Evolutionary conservation across 2,797 vertebrate genomes (phyloP), one percentile per base, ranked within the genome.

Genomic region (Enteromius thamalakanensis): DNA sequence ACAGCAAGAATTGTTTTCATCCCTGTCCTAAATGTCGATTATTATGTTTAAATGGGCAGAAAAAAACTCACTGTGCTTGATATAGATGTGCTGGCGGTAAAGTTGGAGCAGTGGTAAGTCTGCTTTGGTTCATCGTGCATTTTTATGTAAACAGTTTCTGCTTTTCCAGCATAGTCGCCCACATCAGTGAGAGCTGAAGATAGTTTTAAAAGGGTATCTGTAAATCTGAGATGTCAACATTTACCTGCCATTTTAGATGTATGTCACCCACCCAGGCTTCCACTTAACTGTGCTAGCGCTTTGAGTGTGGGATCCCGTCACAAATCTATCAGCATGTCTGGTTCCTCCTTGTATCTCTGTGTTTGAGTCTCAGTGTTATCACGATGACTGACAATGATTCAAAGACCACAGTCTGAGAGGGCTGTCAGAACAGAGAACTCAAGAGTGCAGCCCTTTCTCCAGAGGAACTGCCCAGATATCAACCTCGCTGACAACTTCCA

Each of bases 291-390:
- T 74, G 71, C 47, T 40, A 53, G 60, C 53, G 23, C 58, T 82
- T 67, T 67, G 55, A 49, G 79, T 81, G 58, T 53, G 80, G 60
- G 71, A 82, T 82, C 58, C 58, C 75, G 71, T 76, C 80, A 72
- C 58, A 67, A 29, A 67, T 82, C 80, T 76, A 82, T 76, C 80
- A 82, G 32, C 60, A 29, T 65, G 60, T 82, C 71, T 29, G 65
- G 75, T 72, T 47, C 40, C 29, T 64, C 32, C 29, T 81, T 81
- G 69, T 60, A 72, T 45, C 55, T 72, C 21, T 64, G 26, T 81
- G 69, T 32, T 81, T 37, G 69, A 72, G 37, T 80, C 37, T 47
- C 68, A 80, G 53, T 3, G 8, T 75, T 72, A 67, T 74, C 58
- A 64, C n/a, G 23, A 37, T 75, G 60, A 76, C 32, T 82, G 80